Base-by-base conservation (phyloP, 2,888 invertebrate species). In the Torymus texanus region DNA sequence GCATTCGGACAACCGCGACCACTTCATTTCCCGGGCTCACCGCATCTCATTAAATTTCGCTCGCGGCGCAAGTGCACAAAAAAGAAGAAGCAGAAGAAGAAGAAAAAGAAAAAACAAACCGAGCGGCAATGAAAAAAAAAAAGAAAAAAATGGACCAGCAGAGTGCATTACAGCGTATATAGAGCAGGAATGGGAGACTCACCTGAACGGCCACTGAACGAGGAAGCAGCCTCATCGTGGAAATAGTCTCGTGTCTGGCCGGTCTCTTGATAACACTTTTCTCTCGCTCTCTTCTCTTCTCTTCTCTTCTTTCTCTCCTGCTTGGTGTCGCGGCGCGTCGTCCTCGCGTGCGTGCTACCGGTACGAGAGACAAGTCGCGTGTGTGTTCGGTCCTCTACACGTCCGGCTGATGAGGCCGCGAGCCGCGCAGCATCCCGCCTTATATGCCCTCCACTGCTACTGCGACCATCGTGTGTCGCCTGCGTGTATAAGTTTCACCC, bases 351-450 rank as follows among this genome's bases (percentile, higher is more conserved):
- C 78, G 78, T 81, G 78, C 86, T 84, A 82, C 83, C 84, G 84
- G 85, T 85, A 85, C 85, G 84, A 84, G 83, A 84, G 85, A 87
- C 88, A 85, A 85, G 86, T 86, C 88, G 87, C 85, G 87, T 89
- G 84, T 89, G 84, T 87, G 88, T 87, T 88, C 88, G 86, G 50
- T 70, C 41, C 41, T 41, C 67, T 13, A 63, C 18, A 58, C n/a
- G 63, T 56, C 53, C 50, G 16, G 63, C 70, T 75, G 81, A 81
- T 78, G 75, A 78, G 72, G 73, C 68, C 10, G 50, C 50, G 41
- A 62, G 87, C 89, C 83, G 86, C 84, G 85, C 89, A 88, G 87
- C 89, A 90, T 90, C 90, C 88, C 88, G 88, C 89, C 89, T 90
- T 89, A 90, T 89, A 89, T 89, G 90, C 89, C 90, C 87, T 90